Conservation (phyloP, 2,797 vertebrate genomes). For the Chiloscyllium punctatum region DNA sequence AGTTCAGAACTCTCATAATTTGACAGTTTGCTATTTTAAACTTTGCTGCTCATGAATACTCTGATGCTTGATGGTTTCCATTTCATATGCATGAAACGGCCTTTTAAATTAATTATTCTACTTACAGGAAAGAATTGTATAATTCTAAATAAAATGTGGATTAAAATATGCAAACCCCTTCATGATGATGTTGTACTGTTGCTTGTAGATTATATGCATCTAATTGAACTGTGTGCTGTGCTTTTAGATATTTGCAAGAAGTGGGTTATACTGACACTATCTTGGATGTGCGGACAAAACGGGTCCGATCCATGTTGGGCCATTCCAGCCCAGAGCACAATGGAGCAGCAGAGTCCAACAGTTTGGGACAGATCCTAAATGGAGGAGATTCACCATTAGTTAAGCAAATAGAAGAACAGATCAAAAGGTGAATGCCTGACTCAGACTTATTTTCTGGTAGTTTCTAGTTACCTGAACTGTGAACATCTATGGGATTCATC, state of each 20-base stretch:
- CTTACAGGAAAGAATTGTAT: neutral
- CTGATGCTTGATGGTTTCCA: neutral
- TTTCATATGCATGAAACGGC: neutral
- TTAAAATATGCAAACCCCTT: neutral
- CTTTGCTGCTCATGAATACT: neutral
- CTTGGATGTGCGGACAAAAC: slow-evolving; percentile 80
- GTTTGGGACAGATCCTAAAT: slow-evolving; percentile 41
- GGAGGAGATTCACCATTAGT: slow-evolving; percentile 67
- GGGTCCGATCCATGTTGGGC: slow-evolving; percentile 75
- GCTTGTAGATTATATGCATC: neutral
- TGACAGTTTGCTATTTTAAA: neutral
- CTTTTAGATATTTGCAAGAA: slow-evolving; percentile 76
- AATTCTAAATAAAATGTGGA: neutral
- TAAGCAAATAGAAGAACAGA: slow-evolving; percentile 84
- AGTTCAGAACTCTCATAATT: neutral
- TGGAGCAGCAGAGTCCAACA: slow-evolving; percentile 56
- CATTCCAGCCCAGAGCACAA: slow-evolving; percentile 72
- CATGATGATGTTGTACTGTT: neutral
- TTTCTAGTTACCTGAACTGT: neutral
- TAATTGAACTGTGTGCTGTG: neutral
- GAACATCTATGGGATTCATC: neutral
- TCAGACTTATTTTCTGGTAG: neutral
- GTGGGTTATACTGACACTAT: slow-evolving; percentile 87
- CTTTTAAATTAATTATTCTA: neutral
- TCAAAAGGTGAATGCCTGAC: slow-evolving; percentile 70